phyloP scores from a whole-genome alignment of 2,888 invertebrate species.

The Idaea aversata region DNA sequence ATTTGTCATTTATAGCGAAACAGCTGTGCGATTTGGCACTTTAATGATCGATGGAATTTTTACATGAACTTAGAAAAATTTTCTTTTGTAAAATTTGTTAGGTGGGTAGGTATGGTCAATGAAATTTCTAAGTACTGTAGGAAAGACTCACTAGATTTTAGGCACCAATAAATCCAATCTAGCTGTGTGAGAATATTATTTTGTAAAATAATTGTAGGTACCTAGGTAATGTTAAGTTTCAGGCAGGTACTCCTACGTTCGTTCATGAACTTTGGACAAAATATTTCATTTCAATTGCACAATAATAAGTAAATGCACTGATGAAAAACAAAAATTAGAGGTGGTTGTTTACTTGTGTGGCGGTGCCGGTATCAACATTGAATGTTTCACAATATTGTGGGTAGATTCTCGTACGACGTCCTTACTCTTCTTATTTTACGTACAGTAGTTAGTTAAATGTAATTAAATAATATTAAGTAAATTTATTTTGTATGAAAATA shows the following conservation, averaged over 20 bases:
- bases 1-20: not conserved
- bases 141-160: not conserved
- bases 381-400: constrained; percentile 1
- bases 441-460: too few species aligned
- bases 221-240: too few species aligned
- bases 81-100: not conserved
- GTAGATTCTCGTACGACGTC: not conserved
- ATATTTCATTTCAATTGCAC: not conserved
- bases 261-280: not conserved
- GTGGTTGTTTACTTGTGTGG: not conserved
- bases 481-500: not conserved
- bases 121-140: not conserved
- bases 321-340: not conserved
- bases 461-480: not conserved
- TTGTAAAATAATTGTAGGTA: not conserved
- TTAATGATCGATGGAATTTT: not conserved
- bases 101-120: not conserved
- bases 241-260: not conserved
- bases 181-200: not conserved
- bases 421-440: not conserved
- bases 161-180: not conserved
- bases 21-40: constrained; percentile 5
- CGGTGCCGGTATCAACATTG: not conserved
- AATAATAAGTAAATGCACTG: not conserved
- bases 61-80: not conserved